Conservation (phyloP, 1,140 invertebrate species). For the Lasaia peninsularis region DNA sequence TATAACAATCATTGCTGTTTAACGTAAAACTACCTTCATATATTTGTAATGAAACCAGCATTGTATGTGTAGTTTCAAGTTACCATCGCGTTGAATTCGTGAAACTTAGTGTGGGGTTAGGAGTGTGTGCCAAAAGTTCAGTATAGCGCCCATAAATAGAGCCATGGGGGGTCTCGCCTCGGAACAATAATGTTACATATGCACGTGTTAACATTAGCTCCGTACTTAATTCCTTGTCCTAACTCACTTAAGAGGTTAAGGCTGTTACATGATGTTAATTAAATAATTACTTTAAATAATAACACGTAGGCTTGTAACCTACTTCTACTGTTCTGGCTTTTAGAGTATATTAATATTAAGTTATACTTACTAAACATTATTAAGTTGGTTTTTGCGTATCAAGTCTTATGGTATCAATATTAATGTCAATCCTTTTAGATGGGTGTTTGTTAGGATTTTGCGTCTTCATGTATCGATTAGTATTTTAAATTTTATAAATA, state of each 20-base stretch:
- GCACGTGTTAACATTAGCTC: conserved; percentile 70
- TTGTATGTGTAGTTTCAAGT: conserved; percentile 2
- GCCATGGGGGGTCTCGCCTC: conserved; percentile 51
- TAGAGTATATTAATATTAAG: not conserved
- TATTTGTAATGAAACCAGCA: not conserved
- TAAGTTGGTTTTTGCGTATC: not conserved
- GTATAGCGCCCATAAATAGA: conserved; percentile 62
- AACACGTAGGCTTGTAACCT: conserved; percentile 26
- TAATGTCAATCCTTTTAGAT: no score
- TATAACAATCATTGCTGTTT: conserved; percentile 4
- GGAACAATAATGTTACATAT: conserved; percentile 63
- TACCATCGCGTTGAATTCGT: not conserved
- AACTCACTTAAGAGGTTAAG: conserved; percentile 69
- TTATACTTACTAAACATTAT: not conserved
- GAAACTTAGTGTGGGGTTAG: conserved; percentile 18
- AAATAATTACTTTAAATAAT: conserved; percentile 75
- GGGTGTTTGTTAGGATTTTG: no score
- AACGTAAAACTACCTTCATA: not conserved
- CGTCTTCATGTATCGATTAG: no score
- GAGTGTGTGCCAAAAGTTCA: conserved; percentile 66
- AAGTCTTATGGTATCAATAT: no score
- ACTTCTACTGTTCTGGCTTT: not conserved
- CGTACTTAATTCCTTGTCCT: conserved; percentile 68
- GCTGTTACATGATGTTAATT: conserved; percentile 66
- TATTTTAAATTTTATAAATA: no score